Base-by-base conservation (phyloP, 1,140 invertebrate species). In the Heterodera schachtii region DNA sequence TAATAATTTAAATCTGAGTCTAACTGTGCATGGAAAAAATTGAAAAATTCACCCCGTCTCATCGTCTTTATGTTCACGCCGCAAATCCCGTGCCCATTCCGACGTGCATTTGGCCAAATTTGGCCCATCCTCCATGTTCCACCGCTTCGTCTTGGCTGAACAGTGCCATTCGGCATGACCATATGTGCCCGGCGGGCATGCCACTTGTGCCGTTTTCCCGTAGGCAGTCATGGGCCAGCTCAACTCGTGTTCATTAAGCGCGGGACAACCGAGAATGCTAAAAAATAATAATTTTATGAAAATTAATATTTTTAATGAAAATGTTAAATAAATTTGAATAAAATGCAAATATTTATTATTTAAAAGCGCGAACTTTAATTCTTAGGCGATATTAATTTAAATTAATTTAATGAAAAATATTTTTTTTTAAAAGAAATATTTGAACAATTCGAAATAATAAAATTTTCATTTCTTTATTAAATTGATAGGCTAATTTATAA, bases 151-250 rank as follows among this genome's bases (percentile, higher is more conserved):
- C 19, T n/a, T 46, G 3, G 60, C 57, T 2, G 69, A 71, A 19
- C 78, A 79, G 67, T 73, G 67, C 78, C 78, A 79, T 3, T 79
- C 78, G 6, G 78, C 78, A 41, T 79, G 78, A 7, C 78, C 78
- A 31, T 46, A 43, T n/a, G 57, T 79, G 49, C 78, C 78, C 19
- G 78, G 44, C 19, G 78, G 78, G 70, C 78, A 79, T 43, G 66
- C 3, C 46, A 79, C 21, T 1, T 46, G 43, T 8, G 43, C 66
- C 46, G 75, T 57, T 46, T 75, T 77, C 19, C 78, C 78, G 6
- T 43, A 71, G 9, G 31, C 9, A 6, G 69, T 71, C 41, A 41
- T 41, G 69, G 69, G 69, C 69, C 69, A 71, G 6, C 43, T 19
- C 21, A 71, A 6, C 7, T 71, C 41, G 41, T n/a, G 69, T 11